These are phyloP conservation scores for Drosophila picticornis DNA, from an alignment of 2,888 invertebrate genomes.

Conservation along the genomic window DNA sequence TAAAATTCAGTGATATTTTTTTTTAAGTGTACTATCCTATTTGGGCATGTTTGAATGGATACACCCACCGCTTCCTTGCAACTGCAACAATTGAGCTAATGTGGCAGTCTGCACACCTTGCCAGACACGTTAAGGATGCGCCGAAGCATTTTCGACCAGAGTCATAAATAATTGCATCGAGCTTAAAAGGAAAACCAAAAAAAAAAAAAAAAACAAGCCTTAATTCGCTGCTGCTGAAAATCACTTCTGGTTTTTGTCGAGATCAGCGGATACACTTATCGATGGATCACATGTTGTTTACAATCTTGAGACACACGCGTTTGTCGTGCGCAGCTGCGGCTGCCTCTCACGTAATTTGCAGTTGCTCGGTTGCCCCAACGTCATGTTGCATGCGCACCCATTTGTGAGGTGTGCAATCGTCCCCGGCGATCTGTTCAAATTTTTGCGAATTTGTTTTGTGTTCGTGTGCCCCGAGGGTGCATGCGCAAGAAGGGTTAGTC, in stretches of 20 bases:
- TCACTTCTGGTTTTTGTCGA: slow-evolving; percentile 71
- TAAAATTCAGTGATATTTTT: not conserved
- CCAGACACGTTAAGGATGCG: slow-evolving; percentile 49
- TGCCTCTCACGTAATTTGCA: slow-evolving; percentile 48
- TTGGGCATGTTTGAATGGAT: not conserved
- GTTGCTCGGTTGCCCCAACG: slow-evolving; percentile 4
- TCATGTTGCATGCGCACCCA: slow-evolving; percentile 4
- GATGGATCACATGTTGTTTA: slow-evolving; percentile 27
- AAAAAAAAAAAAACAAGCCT: slow-evolving; percentile 17
- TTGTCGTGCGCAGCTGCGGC: slow-evolving; percentile 44
- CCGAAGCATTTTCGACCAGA: slow-evolving; percentile 1
- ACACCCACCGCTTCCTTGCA: slow-evolving; percentile 2
- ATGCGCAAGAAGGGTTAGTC: slow-evolving; percentile 20
- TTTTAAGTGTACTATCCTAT: not conserved
- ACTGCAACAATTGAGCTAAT: slow-evolving; percentile 39
- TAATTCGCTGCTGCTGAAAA: slow-evolving; percentile 59
- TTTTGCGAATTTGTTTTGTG: slow-evolving; percentile 37
- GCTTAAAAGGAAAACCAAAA: slow-evolving; percentile 7
- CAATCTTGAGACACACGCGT: slow-evolving; percentile 35
- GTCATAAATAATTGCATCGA: slow-evolving; percentile 61
- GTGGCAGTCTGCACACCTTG: slow-evolving; percentile 63
- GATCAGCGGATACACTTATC: slow-evolving; percentile 30
- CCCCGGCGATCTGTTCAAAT: slow-evolving; percentile 59
- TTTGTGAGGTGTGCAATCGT: slow-evolving; percentile 70
- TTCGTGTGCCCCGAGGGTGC: not conserved